Conservation (phyloP, 2,797 vertebrate genomes). For the Phoeniculus purpureus region DNA sequence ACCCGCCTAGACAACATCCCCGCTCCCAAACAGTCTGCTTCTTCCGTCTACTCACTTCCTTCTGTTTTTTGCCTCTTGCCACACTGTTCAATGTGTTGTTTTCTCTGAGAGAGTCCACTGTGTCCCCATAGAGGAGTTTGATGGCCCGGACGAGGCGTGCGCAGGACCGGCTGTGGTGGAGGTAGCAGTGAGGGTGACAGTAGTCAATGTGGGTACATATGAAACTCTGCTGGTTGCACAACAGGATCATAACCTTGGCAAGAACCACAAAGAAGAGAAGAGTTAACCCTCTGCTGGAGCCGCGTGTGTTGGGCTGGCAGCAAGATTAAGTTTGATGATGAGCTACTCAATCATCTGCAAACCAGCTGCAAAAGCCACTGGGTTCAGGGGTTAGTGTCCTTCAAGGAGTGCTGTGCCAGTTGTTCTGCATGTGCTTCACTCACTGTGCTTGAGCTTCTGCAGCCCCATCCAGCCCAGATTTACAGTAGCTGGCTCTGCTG, state of each 20-base stretch:
- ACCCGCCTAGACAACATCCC: background rate
- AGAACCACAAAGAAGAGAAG: background rate
- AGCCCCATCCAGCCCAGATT: background rate
- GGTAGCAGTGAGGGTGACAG: constrained; percentile 97
- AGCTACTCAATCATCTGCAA: background rate
- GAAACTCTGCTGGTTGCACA: constrained; percentile 99
- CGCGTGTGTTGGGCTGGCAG: background rate
- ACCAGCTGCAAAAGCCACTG: background rate
- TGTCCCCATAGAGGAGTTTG: constrained; percentile 95
- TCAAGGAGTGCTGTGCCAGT: background rate
- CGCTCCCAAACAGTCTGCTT: background rate
- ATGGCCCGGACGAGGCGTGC: constrained; percentile 95
- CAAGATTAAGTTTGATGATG: background rate
- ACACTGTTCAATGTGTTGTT: constrained; percentile 76
- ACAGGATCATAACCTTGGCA: constrained; percentile 93
- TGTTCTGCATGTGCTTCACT: background rate
- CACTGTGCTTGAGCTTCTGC: background rate
- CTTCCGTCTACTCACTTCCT: constrained; percentile 84
- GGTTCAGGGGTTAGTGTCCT: background rate
- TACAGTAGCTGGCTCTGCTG: background rate
- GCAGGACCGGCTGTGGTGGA: constrained; percentile 96
- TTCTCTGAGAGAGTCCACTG: constrained; percentile 90
- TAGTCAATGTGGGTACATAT: constrained; percentile 97
- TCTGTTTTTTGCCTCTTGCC: constrained; percentile 89
- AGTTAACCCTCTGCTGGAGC: background rate